Base-by-base conservation (phyloP, 2,888 invertebrate genomes). In the Ptilodon capucinus region DNA sequence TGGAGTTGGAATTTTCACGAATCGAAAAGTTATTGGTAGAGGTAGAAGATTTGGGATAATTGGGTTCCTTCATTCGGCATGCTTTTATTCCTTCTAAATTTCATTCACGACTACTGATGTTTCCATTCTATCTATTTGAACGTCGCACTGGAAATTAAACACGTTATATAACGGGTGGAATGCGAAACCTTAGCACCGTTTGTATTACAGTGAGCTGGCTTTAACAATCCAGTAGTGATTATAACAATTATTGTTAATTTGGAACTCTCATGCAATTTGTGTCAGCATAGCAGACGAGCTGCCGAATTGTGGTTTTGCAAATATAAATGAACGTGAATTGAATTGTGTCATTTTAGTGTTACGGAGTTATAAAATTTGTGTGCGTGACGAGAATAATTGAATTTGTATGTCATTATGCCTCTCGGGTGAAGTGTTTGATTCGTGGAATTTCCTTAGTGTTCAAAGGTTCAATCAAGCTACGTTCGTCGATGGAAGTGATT, bases 1-100 rank as follows among this genome's bases (percentile, higher is more conserved):
- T 81, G 81, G 74, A 70, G 76, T 71, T 76, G 85, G 87, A 89
- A 86, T 83, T 88, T 89, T 88, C 89, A 88, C 89, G 88, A 91
- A 90, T 90, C 87, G 76, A 80, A 81, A 83, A 80, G 62, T 74
- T 78, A 70, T 75, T 73, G 74, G 60, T 60, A 66, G 71, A 74
- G 64, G 71, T 72, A 74, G 71, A 76, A 74, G 75, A 73, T 71
- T 71, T 56, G 71, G 73, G 69, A 72, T 72, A 71, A 71, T 76
- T 74, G 64, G 74, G 72, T 70, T 69, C 74, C 69, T 72, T 73
- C 73, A 78, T 82, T 84, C 81, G 69, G 72, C 87, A 88, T 89
- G 87, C 87, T 77, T 67, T 59, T 64, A 66, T 74, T 77, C 73
- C 72, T 67, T 80, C 76, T 78, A 79, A 74, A 64, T 64, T 68